These are phyloP conservation scores for Patella caerulea DNA, from an alignment of 2,888 invertebrate species.

Conservation along the genomic window DNA sequence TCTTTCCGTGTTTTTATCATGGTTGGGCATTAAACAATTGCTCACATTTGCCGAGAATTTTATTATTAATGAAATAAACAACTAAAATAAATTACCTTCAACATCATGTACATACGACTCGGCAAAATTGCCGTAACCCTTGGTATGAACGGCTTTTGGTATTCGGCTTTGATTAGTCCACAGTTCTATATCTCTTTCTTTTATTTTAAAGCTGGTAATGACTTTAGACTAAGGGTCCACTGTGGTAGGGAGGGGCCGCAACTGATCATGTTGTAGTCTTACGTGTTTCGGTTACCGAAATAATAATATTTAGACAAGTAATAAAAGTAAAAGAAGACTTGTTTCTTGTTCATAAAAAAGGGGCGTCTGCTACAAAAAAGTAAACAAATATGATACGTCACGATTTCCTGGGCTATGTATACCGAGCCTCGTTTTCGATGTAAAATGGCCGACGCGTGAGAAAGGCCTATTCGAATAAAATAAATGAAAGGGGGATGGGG, in stretches of 20 bases:
- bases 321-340: background rate
- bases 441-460: constrained; percentile 2
- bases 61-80: background rate
- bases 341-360: background rate
- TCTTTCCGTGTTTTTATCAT: too few relatives aligned
- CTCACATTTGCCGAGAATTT: background rate
- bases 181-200: background rate
- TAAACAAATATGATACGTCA: too few relatives aligned
- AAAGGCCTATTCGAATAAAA: background rate
- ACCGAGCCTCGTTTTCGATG: background rate
- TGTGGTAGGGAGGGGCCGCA: background rate
- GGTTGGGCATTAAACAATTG: background rate
- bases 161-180: background rate
- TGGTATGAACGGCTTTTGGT: background rate
- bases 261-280: background rate
- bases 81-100: background rate
- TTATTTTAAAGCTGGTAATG: background rate
- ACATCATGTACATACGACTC: background rate
- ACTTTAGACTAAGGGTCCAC: background rate
- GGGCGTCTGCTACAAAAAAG: background rate
- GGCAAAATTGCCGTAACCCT: background rate
- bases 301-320: background rate
- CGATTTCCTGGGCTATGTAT: background rate
- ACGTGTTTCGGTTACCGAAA: background rate
- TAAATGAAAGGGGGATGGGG: too few relatives aligned